Evolutionary conservation across 2,888 invertebrate genomes (phyloP).

Genomic region (Melitaea athalia): DNA sequence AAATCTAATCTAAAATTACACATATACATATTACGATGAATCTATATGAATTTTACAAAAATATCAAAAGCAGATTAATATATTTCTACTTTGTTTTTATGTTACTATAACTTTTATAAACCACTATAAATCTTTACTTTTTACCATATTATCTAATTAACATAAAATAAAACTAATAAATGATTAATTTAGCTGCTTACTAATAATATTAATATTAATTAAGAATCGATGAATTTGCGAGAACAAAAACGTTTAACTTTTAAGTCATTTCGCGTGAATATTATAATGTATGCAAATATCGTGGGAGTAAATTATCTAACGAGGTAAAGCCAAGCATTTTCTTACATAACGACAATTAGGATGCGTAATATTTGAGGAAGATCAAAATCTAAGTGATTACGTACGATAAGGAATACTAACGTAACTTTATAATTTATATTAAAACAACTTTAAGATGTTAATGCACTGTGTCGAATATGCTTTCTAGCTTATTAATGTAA

Average conservation of each 20-base stretch:
- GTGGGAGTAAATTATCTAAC: constrained; percentile 19
- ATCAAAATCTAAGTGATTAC: constrained; percentile 4
- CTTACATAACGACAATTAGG: constrained; percentile 22
- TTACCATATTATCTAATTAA: no score
- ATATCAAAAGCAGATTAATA: no score
- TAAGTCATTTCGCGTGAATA: background rate
- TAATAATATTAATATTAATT: background rate
- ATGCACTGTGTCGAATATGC: background rate
- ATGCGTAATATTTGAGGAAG: constrained; percentile 24
- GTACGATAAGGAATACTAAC: constrained; percentile 3
- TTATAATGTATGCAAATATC: constrained; percentile 10
- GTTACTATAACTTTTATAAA: no score
- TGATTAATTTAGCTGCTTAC: no score
- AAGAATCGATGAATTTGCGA: background rate
- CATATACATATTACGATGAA: no score
- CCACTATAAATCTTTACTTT: no score
- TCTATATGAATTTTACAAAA: no score
- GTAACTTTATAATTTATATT: constrained; percentile 4
- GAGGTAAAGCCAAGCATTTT: constrained; percentile 8
- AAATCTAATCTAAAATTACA: no score
- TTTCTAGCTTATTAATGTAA: no score
- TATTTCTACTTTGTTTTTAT: no score
- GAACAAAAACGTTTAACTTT: background rate
- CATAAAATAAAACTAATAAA: no score
- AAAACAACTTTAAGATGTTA: background rate